A percentile compares a stretch with the other conserved stretches of the same genome.
phyloP scores from a whole-genome alignment of 1,140 invertebrate species.

The Orchesella cincta region DNA sequence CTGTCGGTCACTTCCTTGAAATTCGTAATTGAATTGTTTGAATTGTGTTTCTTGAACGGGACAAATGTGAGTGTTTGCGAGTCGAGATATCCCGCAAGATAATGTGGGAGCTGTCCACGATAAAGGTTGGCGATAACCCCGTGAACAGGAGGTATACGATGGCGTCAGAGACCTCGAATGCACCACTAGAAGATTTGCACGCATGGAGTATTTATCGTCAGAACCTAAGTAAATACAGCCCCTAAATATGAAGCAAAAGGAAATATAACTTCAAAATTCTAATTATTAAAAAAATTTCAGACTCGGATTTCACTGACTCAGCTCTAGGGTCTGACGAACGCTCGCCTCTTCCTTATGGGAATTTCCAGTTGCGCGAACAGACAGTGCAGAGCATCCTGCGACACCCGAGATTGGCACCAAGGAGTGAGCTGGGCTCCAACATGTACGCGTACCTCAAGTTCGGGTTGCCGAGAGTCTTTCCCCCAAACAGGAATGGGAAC shows the following conservation, averaged over 20 bases:
- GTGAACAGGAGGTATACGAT: conserved; percentile 82
- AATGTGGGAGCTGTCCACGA: conserved; percentile 58
- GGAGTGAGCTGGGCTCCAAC: conserved; percentile 66
- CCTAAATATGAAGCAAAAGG: not conserved
- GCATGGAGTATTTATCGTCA: conserved; percentile 95
- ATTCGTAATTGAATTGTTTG: no score
- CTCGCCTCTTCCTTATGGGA: conserved; percentile 85
- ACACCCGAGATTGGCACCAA: conserved; percentile 66
- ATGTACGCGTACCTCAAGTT: conserved; percentile 82
- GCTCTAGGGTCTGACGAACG: conserved; percentile 86
- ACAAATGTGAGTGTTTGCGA: not conserved
- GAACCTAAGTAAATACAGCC: conserved; percentile 91
- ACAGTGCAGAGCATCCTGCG: conserved; percentile 92
- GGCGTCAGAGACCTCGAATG: conserved; percentile 57
- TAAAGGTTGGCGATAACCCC: no score
- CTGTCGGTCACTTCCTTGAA: no score
- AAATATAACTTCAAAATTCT: not conserved
- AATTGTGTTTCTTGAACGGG: no score
- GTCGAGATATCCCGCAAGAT: not conserved
- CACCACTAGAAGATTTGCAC: conserved; percentile 83
- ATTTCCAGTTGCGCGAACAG: conserved; percentile 87
- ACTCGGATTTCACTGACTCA: conserved; percentile 88
- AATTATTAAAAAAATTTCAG: not conserved
- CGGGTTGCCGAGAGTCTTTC: conserved; percentile 84
- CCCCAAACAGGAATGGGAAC: conserved; percentile 67